A percentile compares a stretch with the other conserved stretches of the same genome.
Conservation (phyloP, 1,140 invertebrate genomes). For the Chrysoperla carnea region DNA sequence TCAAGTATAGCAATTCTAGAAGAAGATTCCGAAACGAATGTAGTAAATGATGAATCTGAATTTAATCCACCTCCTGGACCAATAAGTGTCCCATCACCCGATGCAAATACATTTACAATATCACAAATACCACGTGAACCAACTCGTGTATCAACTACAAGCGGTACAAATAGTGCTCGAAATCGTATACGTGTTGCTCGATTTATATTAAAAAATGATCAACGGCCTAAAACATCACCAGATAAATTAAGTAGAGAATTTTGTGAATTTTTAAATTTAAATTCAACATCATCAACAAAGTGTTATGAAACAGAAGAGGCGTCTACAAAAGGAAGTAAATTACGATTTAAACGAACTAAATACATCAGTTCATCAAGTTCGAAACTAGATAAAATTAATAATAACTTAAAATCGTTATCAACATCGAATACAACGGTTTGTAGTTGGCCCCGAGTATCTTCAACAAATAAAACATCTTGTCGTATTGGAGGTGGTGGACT, state of each 20-base stretch:
- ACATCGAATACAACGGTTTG: too few species aligned
- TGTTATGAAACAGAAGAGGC: not conserved
- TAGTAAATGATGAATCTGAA: constrained; percentile 1
- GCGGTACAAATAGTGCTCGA: not conserved
- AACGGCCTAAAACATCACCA: constrained; percentile 1
- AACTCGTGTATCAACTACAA: not conserved
- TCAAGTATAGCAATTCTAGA: constrained; percentile 1
- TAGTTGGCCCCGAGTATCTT: too few species aligned
- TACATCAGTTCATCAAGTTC: not conserved
- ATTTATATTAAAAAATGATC: not conserved
- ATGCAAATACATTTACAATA: constrained; percentile 1
- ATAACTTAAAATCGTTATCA: too few species aligned
- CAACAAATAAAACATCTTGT: too few species aligned
- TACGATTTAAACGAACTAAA: not conserved
- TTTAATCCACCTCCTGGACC: not conserved
- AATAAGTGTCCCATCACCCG: not conserved
- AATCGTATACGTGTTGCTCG: not conserved
- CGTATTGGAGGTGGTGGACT: too few species aligned
- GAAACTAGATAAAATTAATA: not conserved
- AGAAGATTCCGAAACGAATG: not conserved
- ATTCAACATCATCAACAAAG: not conserved
- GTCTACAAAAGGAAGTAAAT: not conserved
- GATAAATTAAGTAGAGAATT: not conserved
- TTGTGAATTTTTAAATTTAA: not conserved
- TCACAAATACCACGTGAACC: constrained; percentile 1